These are phyloP conservation scores for Podarcis muralis DNA, from an alignment of 2,113 vertebrate species.

Conservation along the genomic window DNA sequence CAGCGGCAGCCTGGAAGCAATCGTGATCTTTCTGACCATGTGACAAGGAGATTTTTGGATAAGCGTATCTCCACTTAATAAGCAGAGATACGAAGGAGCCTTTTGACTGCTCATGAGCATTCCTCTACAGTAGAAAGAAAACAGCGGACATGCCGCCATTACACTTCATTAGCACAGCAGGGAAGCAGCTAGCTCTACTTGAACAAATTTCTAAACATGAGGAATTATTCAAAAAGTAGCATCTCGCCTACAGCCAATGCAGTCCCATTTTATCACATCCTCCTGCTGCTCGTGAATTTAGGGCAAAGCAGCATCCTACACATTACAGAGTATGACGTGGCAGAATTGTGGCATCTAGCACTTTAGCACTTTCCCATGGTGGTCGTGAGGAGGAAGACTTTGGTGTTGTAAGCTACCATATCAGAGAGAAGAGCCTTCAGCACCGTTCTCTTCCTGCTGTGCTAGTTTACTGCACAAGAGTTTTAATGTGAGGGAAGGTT, in stretches of 20 bases:
- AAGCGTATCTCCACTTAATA: too few species aligned
- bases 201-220: not conserved
- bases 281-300: not conserved
- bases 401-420: not conserved
- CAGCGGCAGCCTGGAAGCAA: too few species aligned
- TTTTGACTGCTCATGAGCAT: not conserved
- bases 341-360: too few species aligned
- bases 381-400: not conserved
- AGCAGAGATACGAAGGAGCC: not conserved
- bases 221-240: not conserved
- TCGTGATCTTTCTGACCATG: too few species aligned
- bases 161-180: not conserved
- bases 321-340: too few species aligned
- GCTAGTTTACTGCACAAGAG: not conserved
- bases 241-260: not conserved
- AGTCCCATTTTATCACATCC: not conserved
- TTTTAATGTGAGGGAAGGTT: not conserved
- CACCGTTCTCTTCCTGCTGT: not conserved
- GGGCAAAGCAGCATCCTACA: not conserved
- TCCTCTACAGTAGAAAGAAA: not conserved
- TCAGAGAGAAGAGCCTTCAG: not conserved
- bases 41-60: too few species aligned
- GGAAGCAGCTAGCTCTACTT: not conserved
- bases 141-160: not conserved
- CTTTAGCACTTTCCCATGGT: too few species aligned